Conservation (phyloP, 2,797 vertebrate genomes). For the Cyprinodon diabolis region DNA sequence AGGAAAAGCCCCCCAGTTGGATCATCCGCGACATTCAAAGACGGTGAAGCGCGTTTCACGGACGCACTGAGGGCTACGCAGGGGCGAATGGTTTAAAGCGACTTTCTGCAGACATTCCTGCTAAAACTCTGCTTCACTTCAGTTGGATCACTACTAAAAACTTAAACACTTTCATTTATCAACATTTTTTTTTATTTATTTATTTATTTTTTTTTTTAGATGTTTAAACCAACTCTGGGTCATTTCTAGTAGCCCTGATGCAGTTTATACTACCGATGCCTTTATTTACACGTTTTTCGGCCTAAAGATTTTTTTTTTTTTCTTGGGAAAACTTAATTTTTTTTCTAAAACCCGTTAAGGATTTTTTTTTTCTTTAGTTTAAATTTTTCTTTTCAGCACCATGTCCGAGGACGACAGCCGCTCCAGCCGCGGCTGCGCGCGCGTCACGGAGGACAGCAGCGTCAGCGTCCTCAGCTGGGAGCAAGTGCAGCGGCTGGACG, state of each 20-base stretch:
- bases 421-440: slow-evolving; percentile 46
- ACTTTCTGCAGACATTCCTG: slow-evolving; percentile 27
- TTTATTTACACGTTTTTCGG: slow-evolving; percentile 12
- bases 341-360: slow-evolving; percentile 14
- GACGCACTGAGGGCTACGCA: slow-evolving; percentile 62
- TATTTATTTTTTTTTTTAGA: background rate
- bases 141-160: slow-evolving; percentile 43
- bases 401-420: slow-evolving; percentile 91
- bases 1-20: slow-evolving; percentile 77
- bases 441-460: slow-evolving; percentile 73
- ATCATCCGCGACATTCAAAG: slow-evolving; percentile 86
- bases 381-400: slow-evolving; percentile 23
- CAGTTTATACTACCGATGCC: slow-evolving; percentile 25
- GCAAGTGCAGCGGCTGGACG: slow-evolving; percentile 96
- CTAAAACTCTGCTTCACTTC: slow-evolving; percentile 20
- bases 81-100: slow-evolving; percentile 50
- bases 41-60: slow-evolving; percentile 77
- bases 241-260: slow-evolving; percentile 21
- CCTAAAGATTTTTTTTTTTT: slow-evolving; percentile 45
- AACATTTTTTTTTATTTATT: slow-evolving; percentile 7
- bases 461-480: slow-evolving; percentile 96
- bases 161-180: slow-evolving; percentile 3
- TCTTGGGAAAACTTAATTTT: slow-evolving; percentile 5
- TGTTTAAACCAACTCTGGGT: slow-evolving; percentile 14
- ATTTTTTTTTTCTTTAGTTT: slow-evolving; percentile 6